These are phyloP conservation scores for Eucriotettix oculatus DNA, from an alignment of 2,888 invertebrate genomes.

Conservation along the genomic window DNA sequence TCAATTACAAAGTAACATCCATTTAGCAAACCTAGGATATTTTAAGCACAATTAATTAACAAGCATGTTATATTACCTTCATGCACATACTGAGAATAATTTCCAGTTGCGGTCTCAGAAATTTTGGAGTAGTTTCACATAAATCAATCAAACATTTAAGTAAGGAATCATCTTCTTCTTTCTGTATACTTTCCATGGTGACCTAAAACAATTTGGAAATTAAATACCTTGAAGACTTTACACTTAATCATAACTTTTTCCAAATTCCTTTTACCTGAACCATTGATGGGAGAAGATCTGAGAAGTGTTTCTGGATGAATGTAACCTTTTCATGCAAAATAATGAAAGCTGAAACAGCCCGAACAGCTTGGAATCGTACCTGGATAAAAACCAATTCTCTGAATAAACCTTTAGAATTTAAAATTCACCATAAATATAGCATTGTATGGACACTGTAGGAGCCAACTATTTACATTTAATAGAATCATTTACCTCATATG, in stretches of 20 bases:
- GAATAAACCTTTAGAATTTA: not conserved
- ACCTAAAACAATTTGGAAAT: constrained; percentile 29
- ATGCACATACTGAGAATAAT: constrained; percentile 75
- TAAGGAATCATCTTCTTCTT: constrained; percentile 75
- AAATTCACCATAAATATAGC: not conserved
- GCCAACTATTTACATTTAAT: no score
- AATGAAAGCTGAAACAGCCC: constrained; percentile 75
- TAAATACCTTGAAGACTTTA: not conserved
- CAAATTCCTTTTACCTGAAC: constrained; percentile 37
- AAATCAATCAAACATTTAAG: constrained; percentile 88
- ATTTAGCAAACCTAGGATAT: not conserved
- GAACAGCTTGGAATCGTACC: constrained; percentile 64
- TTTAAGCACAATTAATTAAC: not conserved
- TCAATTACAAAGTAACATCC: not conserved
- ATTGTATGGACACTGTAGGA: no score
- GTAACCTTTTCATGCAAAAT: constrained; percentile 85
- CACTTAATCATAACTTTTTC: no score
- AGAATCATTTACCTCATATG: constrained; percentile 37
- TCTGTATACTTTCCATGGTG: constrained; percentile 64
- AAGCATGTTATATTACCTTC: constrained; percentile 37
- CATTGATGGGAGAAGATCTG: constrained; percentile 65
- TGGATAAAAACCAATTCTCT: constrained; percentile 12
- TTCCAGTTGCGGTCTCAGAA: constrained; percentile 71
- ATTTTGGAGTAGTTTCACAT: constrained; percentile 86
- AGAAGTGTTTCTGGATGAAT: constrained; percentile 74